Percentiles rank a stretch among this genome's conserved stretches.
These are phyloP conservation scores for Harmothoe impar DNA, from an alignment of 2,888 invertebrate species.

Conservation along the genomic window DNA sequence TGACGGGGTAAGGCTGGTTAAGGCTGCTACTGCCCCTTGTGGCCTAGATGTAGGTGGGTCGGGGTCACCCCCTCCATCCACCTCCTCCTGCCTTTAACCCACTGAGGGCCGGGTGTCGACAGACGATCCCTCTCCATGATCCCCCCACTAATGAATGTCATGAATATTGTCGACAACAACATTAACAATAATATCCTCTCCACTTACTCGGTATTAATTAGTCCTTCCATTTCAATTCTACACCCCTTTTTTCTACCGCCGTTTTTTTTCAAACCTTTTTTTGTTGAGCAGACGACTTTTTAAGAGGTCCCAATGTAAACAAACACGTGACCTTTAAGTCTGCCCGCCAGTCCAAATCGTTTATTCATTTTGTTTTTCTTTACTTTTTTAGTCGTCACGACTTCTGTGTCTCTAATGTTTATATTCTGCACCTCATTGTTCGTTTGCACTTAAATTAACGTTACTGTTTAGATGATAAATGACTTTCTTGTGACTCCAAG, in stretches of 20 bases:
- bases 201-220: constrained; percentile 22
- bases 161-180: constrained; percentile 39
- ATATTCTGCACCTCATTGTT: neutral
- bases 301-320: neutral
- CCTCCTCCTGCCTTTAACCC: neutral
- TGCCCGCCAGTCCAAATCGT: neutral
- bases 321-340: neutral
- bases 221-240: constrained; percentile 31
- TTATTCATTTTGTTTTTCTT: neutral
- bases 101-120: neutral
- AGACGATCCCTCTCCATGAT: constrained; percentile 1
- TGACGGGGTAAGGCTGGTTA: neutral
- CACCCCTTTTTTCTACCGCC: neutral
- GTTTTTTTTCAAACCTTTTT: neutral
- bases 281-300: neutral
- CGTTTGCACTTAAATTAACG: neutral
- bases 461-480: neutral
- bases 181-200: constrained; percentile 35
- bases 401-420: neutral
- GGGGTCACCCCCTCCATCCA: neutral
- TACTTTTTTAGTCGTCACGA: neutral
- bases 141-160: constrained; percentile 7
- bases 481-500: too few species aligned
- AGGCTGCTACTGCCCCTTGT: neutral
- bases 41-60: constrained; percentile 13